phyloP scores from a whole-genome alignment of 2,113 vertebrate genomes.

The Sinocyclocheilus rhinocerous region DNA sequence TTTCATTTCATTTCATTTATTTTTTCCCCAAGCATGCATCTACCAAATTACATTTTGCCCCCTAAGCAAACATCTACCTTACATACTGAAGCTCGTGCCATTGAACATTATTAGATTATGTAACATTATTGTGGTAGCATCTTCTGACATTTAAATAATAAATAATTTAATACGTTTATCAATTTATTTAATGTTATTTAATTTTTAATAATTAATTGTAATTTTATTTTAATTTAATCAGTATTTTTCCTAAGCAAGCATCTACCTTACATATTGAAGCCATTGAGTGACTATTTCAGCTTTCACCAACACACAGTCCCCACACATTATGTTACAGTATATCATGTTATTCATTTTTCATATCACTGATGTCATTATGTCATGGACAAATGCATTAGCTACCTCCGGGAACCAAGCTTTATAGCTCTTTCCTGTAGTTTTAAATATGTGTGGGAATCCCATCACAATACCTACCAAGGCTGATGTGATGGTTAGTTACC shows the following conservation, averaged over 20 bases:
- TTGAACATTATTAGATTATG: too few species aligned
- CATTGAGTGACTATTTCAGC: background rate
- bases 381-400: background rate
- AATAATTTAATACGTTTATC: too few species aligned
- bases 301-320: background rate
- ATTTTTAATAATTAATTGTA: too few species aligned
- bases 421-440: constrained; percentile 7
- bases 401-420: background rate
- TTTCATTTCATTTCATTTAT: too few species aligned
- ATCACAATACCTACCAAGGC: background rate
- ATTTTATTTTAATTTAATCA: too few species aligned
- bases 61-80: too few species aligned
- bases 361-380: background rate
- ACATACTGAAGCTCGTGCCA: too few species aligned
- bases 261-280: background rate
- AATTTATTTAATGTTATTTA: too few species aligned
- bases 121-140: too few species aligned
- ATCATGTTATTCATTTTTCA: background rate
- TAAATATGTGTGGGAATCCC: background rate
- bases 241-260: background rate
- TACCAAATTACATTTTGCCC: too few species aligned
- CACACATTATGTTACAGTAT: background rate
- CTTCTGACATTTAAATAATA: too few species aligned
- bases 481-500: background rate
- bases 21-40: too few species aligned